Percentiles rank a stretch among this genome's conserved stretches.
phyloP scores from a whole-genome alignment of 2,113 vertebrate species.

The Antechinus stuartii region DNA sequence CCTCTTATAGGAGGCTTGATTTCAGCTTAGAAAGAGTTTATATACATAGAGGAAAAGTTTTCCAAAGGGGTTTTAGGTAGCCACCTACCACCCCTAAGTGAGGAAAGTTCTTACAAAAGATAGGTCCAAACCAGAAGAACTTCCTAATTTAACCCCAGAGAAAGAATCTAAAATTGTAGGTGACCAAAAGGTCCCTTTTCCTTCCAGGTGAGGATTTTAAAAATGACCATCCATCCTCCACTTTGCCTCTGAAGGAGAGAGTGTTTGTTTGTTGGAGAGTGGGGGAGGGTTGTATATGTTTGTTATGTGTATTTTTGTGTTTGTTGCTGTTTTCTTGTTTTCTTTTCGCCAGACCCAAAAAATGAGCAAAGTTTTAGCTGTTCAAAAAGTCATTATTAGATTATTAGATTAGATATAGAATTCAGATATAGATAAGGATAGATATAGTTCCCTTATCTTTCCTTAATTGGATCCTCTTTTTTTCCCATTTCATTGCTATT shows the following conservation, averaged over 20 bases:
- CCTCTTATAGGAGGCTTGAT: constrained; percentile 37
- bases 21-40: constrained; percentile 52
- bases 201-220: background rate
- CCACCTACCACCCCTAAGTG: background rate
- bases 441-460: background rate
- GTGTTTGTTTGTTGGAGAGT: background rate
- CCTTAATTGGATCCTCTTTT: background rate
- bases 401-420: too few relatives aligned
- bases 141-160: background rate
- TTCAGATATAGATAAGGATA: too few relatives aligned
- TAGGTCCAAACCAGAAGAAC: constrained; percentile 9
- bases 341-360: background rate
- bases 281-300: fast-evolving
- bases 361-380: background rate
- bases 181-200: background rate
- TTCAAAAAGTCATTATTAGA: background rate
- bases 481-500: background rate
- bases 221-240: background rate
- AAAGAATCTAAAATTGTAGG: background rate
- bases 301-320: too few relatives aligned
- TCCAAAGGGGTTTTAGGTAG: background rate
- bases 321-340: background rate
- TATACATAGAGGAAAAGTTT: constrained; percentile 59
- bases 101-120: background rate
- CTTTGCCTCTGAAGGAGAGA: background rate